Conservation (phyloP, 2,888 invertebrate species). For the Drosophila formosana region DNA sequence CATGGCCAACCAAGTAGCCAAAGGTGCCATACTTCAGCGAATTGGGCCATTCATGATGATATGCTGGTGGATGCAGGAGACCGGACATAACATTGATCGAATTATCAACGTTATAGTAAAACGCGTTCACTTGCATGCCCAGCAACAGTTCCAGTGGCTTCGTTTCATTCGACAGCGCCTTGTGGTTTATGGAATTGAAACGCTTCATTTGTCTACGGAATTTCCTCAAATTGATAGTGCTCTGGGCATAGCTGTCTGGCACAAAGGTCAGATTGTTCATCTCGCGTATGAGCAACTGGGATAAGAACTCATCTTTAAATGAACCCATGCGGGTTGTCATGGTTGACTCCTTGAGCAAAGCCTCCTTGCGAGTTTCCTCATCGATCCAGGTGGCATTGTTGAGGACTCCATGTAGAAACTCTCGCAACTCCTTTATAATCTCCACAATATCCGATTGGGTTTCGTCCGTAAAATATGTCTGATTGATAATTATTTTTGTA, state of each 20-base stretch:
- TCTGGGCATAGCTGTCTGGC: slow-evolving; percentile 65
- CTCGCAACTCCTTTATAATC: slow-evolving; percentile 64
- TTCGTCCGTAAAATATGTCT: slow-evolving; percentile 74
- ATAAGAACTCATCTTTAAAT: slow-evolving; percentile 57
- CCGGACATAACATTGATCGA: slow-evolving; percentile 83
- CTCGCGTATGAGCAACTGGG: slow-evolving; percentile 65
- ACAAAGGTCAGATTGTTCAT: slow-evolving; percentile 62
- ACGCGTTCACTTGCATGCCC: slow-evolving; percentile 80
- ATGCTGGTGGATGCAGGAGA: slow-evolving; percentile 78
- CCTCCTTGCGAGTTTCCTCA: slow-evolving; percentile 72
- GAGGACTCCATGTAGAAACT: slow-evolving; percentile 50
- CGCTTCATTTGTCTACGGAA: slow-evolving; percentile 66
- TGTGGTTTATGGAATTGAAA: slow-evolving; percentile 63
- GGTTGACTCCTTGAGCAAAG: slow-evolving; percentile 74
- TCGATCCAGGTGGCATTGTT: slow-evolving; percentile 81
- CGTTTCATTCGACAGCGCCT: slow-evolving; percentile 47
- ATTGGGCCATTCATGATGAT: slow-evolving; percentile 78
- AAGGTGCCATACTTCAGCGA: slow-evolving; percentile 81
- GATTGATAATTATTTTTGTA: not conserved
- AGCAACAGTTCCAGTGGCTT: slow-evolving; percentile 75
- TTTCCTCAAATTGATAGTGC: slow-evolving; percentile 65
- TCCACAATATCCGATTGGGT: slow-evolving; percentile 59
- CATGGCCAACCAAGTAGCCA: slow-evolving; percentile 82
- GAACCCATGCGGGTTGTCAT: slow-evolving; percentile 69
- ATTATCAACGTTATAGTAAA: slow-evolving; percentile 82